Conservation (phyloP, 2,113 vertebrate genomes). For the Neolamprologus tretocephalus region DNA sequence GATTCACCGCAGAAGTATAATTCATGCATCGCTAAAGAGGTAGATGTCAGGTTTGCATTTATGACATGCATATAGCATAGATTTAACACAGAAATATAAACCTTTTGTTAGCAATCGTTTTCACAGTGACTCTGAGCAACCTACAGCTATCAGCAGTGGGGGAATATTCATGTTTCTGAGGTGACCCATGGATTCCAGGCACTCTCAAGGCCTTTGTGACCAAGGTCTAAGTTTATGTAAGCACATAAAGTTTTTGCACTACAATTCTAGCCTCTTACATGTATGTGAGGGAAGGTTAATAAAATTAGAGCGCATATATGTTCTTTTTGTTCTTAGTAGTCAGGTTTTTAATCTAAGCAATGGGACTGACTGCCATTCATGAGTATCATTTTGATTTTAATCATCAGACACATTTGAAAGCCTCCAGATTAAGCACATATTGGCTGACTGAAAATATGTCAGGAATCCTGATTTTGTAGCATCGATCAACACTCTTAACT, state of each 20-base stretch:
- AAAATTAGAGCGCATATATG: neutral
- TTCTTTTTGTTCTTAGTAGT: neutral
- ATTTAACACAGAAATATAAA: neutral
- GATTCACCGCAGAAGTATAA: neutral
- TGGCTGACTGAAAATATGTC: neutral
- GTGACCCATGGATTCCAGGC: neutral
- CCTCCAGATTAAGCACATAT: neutral
- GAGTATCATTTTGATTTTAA: neutral
- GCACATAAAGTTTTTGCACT: neutral
- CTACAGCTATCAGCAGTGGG: neutral
- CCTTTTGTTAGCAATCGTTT: neutral
- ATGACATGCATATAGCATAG: neutral
- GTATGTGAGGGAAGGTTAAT: neutral
- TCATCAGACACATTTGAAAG: neutral
- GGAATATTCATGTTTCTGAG: neutral
- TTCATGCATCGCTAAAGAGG: neutral
- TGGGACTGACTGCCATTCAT: neutral
- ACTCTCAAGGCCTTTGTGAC: neutral
- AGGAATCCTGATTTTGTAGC: neutral
- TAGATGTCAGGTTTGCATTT: neutral
- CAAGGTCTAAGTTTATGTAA: neutral
- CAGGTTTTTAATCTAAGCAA: neutral
- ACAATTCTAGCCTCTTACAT: neutral
- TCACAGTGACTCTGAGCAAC: neutral
- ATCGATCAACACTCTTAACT: neutral